Evolutionary conservation across 92 coral and sea anemone species (phyloP).

Genomic region (Pocillopora grandis): DNA sequence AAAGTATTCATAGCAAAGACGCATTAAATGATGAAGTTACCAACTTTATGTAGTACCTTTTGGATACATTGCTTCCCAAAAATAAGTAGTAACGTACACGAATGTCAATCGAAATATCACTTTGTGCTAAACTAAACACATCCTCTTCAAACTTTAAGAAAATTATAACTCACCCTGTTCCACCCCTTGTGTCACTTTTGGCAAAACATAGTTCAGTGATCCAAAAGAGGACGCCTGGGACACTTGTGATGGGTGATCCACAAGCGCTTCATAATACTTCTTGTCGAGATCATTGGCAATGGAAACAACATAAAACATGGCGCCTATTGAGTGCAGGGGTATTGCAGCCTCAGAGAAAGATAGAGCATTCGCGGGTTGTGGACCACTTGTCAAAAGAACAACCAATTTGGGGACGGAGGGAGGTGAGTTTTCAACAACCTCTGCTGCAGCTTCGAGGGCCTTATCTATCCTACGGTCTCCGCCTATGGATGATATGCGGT

Average conservation of each 20-base stretch:
- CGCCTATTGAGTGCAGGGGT: conserved; percentile 58
- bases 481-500: conserved; percentile 50
- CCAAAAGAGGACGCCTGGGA: conserved; percentile 22
- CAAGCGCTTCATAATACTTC: conserved; percentile 26
- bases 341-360: conserved; percentile 43
- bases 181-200: neutral
- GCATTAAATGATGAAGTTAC: too few species aligned
- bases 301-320: conserved; percentile 63
- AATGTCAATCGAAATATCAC: too few species aligned
- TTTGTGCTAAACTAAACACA: too few species aligned
- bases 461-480: conserved; percentile 57
- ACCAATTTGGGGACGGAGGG: conserved; percentile 55
- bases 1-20: too few species aligned
- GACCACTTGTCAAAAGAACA: conserved; percentile 60
- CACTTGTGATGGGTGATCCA: conserved; percentile 19
- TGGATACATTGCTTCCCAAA: too few species aligned
- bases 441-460: conserved; percentile 56
- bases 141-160: neutral
- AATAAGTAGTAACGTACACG: too few species aligned
- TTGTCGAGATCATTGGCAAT: conserved; percentile 46
- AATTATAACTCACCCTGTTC: conserved; percentile 1
- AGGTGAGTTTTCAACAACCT: conserved; percentile 47
- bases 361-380: conserved; percentile 52
- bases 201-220: conserved; percentile 7
- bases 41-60: too few species aligned